Conservation (phyloP, 2,888 invertebrate genomes). For the Fabriciana adippe region DNA sequence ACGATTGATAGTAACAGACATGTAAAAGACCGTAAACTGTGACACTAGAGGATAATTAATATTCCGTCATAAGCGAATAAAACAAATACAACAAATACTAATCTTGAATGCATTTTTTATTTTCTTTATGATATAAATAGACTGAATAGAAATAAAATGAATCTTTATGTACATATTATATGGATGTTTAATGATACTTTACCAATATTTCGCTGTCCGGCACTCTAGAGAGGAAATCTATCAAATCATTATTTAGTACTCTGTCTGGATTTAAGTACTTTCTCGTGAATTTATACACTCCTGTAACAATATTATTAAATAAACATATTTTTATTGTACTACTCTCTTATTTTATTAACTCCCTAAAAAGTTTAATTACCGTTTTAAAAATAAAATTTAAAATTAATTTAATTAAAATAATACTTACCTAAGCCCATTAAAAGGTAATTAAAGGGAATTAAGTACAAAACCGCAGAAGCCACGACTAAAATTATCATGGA, state of each 20-base stretch:
- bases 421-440: slow-evolving; percentile 69
- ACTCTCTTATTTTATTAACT: not conserved
- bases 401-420: no score
- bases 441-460: slow-evolving; percentile 64
- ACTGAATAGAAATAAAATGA: no score
- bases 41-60: no score
- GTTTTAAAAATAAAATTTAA: not conserved
- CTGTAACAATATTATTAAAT: slow-evolving; percentile 49
- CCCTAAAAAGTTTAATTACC: not conserved
- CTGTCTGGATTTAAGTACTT: slow-evolving; percentile 66
- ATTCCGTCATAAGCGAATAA: no score
- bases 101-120: no score
- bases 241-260: slow-evolving; percentile 66
- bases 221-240: slow-evolving; percentile 70
- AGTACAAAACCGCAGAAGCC: slow-evolving; percentile 55
- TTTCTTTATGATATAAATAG: no score
- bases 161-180: not conserved
- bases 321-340: not conserved
- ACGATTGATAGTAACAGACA: no score
- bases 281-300: slow-evolving; percentile 67
- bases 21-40: no score
- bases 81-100: no score
- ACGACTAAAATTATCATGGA: slow-evolving; percentile 56
- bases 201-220: slow-evolving; percentile 72
- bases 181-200: slow-evolving; percentile 31